phyloP scores from a whole-genome alignment of 2,113 vertebrate species.

The Anser brachyrhynchus region DNA sequence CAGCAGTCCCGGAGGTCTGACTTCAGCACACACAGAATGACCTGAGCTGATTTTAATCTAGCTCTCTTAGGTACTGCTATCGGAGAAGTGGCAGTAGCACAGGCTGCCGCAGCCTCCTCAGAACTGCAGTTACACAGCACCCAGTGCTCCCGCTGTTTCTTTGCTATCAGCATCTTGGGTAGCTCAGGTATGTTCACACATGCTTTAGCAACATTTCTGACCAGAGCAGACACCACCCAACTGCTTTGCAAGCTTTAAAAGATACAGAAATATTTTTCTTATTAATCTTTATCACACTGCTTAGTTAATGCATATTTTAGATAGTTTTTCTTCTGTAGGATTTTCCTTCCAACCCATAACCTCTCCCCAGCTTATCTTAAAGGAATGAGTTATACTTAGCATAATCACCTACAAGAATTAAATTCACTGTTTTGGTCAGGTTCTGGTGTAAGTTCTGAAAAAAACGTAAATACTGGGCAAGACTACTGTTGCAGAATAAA shows the following conservation, averaged over 20 bases:
- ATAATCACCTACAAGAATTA: neutral
- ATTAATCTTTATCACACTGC: neutral
- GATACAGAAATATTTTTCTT: neutral
- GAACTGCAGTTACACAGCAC: neutral
- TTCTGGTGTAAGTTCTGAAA: neutral
- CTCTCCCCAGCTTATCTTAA: neutral
- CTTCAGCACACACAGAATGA: neutral
- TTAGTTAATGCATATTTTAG: neutral
- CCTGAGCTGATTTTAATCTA: neutral
- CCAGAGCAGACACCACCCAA: fast-evolving
- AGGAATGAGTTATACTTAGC: neutral
- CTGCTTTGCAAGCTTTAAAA: neutral
- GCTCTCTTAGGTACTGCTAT: fast-evolving
- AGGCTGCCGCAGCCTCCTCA: neutral
- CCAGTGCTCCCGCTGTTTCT: fast-evolving
- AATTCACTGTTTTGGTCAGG: neutral
- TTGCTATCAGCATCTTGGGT: neutral
- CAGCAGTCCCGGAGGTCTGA: neutral
- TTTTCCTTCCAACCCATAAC: neutral
- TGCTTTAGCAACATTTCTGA: neutral
- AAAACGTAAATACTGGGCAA: neutral
- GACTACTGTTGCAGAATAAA: neutral
- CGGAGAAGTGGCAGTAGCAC: neutral
- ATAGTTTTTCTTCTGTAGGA: neutral
- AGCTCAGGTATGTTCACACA: neutral